Evolutionary conservation across 2,888 invertebrate species (phyloP).

Genomic region (Hypomecis atomaria): DNA sequence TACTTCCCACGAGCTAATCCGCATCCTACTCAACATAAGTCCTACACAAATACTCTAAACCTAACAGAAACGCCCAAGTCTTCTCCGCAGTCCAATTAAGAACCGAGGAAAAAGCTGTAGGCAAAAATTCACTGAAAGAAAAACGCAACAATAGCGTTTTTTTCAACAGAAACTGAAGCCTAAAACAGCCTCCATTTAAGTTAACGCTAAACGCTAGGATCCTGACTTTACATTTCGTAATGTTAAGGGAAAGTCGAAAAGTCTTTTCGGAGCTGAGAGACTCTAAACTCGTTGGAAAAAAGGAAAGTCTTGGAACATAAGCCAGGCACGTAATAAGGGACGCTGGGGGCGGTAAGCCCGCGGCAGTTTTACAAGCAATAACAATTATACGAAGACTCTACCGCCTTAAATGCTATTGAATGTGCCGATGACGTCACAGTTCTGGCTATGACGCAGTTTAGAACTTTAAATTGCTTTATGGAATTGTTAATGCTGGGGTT

Average conservation of each 20-base stretch:
- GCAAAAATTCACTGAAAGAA: slow-evolving; percentile 1
- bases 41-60: background rate
- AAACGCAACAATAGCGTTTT: slow-evolving; percentile 8
- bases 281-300: slow-evolving; percentile 4
- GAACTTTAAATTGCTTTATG: background rate
- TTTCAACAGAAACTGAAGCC: slow-evolving; percentile 12
- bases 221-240: slow-evolving; percentile 22
- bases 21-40: too few relatives aligned
- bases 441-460: slow-evolving; percentile 8
- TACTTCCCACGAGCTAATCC: too few relatives aligned
- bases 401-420: slow-evolving; percentile 19
- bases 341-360: slow-evolving; percentile 45
- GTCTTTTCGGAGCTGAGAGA: slow-evolving; percentile 16
- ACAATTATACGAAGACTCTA: slow-evolving; percentile 54
- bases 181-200: slow-evolving; percentile 12
- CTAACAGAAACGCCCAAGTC: background rate
- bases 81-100: background rate
- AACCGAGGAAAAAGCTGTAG: background rate
- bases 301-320: slow-evolving; percentile 18
- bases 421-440: slow-evolving; percentile 38
- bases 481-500: background rate
- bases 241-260: slow-evolving; percentile 17
- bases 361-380: slow-evolving; percentile 54
- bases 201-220: slow-evolving; percentile 25
- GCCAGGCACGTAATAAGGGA: slow-evolving; percentile 47